phyloP scores from a whole-genome alignment of 2,888 invertebrate genomes.

The Iselma pallidipennis region DNA sequence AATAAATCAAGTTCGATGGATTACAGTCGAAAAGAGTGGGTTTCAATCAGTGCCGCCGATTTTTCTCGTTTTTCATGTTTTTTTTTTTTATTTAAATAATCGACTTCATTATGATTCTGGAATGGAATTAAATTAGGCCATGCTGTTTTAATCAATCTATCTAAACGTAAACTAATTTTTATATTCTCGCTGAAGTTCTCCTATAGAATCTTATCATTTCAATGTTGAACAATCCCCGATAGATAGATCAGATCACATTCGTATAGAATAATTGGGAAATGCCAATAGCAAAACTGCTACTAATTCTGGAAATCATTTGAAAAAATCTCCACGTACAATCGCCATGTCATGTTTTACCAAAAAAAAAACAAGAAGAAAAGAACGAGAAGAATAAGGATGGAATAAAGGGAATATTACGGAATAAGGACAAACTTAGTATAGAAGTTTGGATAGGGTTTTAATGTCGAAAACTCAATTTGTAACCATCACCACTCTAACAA shows the following conservation, averaged over 20 bases:
- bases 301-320: not conserved
- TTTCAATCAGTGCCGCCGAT: no score
- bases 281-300: conserved; percentile 21
- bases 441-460: not conserved
- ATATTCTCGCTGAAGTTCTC: not conserved
- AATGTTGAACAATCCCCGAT: conserved; percentile 15
- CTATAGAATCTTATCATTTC: conserved; percentile 14
- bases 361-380: not conserved
- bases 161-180: not conserved
- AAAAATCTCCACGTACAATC: conserved; percentile 1
- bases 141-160: not conserved
- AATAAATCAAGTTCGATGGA: no score
- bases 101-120: not conserved
- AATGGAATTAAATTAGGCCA: not conserved
- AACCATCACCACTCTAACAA: not conserved
- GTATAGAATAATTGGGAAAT: conserved; percentile 23
- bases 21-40: no score
- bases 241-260: conserved; percentile 20
- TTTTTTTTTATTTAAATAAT: no score
- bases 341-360: not conserved
- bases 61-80: no score
- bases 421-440: not conserved
- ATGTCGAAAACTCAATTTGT: not conserved
- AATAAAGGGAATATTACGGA: not conserved
- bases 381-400: not conserved